Conservation (phyloP, 2,797 vertebrate species). For the Falco rusticolus region DNA sequence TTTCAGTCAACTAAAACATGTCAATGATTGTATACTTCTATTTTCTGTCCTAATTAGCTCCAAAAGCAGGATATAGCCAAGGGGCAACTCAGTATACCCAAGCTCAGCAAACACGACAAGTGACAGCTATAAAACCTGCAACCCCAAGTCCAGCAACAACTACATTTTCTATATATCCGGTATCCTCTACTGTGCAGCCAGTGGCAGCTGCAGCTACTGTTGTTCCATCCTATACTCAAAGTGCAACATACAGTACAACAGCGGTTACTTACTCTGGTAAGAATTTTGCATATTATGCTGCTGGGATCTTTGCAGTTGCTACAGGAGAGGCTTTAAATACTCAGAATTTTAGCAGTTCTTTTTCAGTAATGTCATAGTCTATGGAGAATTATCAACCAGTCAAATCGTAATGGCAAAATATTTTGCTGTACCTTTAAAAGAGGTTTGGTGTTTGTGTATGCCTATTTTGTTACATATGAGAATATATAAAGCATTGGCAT, state of each 20-base stretch:
- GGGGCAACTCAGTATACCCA: conserved; percentile 95
- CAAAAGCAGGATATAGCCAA: conserved; percentile 95
- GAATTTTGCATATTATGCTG: not conserved
- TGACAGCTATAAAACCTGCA: conserved; percentile 97
- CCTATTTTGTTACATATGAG: not conserved
- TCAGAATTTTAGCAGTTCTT: not conserved
- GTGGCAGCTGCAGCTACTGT: conserved; percentile 91
- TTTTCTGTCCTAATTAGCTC: conserved; percentile 79
- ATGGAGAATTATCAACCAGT: not conserved
- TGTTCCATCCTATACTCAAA: conserved; percentile 95
- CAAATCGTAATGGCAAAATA: not conserved
- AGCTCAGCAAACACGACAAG: conserved; percentile 94
- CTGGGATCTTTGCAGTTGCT: not conserved
- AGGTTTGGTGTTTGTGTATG: not conserved
- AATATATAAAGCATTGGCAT: not conserved
- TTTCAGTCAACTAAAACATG: not conserved
- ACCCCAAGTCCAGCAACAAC: conserved; percentile 94
- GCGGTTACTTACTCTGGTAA: conserved; percentile 98
- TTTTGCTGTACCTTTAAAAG: not conserved
- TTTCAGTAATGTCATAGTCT: not conserved
- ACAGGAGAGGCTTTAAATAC: not conserved
- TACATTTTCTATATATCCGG: conserved; percentile 97
- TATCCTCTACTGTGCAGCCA: conserved; percentile 94
- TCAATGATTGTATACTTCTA: not conserved
- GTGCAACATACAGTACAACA: conserved; percentile 96